Base-by-base conservation (phyloP, 2,113 vertebrate genomes). In the Coptodon rendalli region DNA sequence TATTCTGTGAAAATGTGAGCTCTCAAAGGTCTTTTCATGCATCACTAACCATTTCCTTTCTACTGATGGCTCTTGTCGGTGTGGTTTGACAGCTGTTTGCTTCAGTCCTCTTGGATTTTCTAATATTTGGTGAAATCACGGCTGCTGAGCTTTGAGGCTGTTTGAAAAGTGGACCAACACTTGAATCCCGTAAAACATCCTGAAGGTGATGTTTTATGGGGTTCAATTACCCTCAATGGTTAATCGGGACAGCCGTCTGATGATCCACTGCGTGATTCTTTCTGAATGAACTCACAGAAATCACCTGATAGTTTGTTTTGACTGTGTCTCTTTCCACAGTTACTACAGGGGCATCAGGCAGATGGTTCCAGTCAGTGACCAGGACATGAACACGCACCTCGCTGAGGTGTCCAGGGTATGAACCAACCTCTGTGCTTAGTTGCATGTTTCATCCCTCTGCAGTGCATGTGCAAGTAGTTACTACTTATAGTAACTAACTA, bases 311-410 rank as follows among this genome's bases (percentile, higher is more conserved):
- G 16, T 7, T 63, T 40, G 10, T 52, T 24, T 31, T 59, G 16
- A 52, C 10, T 83, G 10, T 88, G 7, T 76, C 17, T 89, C 6
- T 27, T 89, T 81, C 85, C 34, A 80, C 22, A 95, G 98, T 95
- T 99, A 99, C 93, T 99, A 99, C 89, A 97, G 96, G 91, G 98
- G 98, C 80, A 98, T 99, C 96, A 96, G 97, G 40, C 97, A 99
- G 95, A 98, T 99, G 98, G 96, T 99, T 81, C 95, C 97, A 73
- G 98, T 99, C 87, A 99, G 98, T 50, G 98, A 99, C 95, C 98
- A 99, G 93, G 98, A 99, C 93, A 99, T 99, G 98, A 99, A 99
- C 93, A 99, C 98, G 5, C 97, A 99, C 92, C 95, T 99, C 81
- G 98, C 98, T 5, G 98, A 99, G 93, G 97, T 99, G 87, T 99